Base-by-base conservation (phyloP, 2,888 invertebrate genomes). In the Leptothorax acervorum region DNA sequence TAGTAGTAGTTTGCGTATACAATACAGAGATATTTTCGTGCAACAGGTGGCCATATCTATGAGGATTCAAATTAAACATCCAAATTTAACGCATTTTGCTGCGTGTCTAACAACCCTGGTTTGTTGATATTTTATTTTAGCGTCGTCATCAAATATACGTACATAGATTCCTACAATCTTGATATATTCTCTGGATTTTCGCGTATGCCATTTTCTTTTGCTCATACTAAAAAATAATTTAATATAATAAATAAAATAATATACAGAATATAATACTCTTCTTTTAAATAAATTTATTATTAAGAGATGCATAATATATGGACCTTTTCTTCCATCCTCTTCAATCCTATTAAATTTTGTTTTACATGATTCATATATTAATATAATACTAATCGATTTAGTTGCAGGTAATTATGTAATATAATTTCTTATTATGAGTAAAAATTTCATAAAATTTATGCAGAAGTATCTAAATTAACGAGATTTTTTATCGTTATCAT, bases 11-110 rank as follows among this genome's bases (percentile, higher is more conserved):
- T 78, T 71, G 86, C 88, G 79, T 73, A 83, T 85, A 65, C 84
- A 60, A 85, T 88, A 82, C 84, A 86, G 84, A 84, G 78, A 90
- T 82, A 85, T 89, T 90, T 90, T 89, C 84, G 76, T 76, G 89
- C 90, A 90, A 89, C 90, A 89, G 90, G 89, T 90, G 89, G 89
- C 65, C 63, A 89, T 78, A 78, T 85, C 87, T 60, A 82, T 82
- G 83, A 51, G 62, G 15, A 83, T 78, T 75, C 57, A 66, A 68
- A 65, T 83, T 83, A 83, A 66, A 81, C 60, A 60, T 71, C 18
- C 42, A 71, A 71, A 81, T 60, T 35, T 55, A 60, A 60, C 15
- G 31, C 23, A 23, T 73, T 31, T 79, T 60, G 23, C 66, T 31
- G 6, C 48, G 6, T 62, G 15, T 31, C 48, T 51, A 53, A 55